phyloP scores from a whole-genome alignment of 1,140 invertebrate species.

The Pristionchus pacificus region DNA sequence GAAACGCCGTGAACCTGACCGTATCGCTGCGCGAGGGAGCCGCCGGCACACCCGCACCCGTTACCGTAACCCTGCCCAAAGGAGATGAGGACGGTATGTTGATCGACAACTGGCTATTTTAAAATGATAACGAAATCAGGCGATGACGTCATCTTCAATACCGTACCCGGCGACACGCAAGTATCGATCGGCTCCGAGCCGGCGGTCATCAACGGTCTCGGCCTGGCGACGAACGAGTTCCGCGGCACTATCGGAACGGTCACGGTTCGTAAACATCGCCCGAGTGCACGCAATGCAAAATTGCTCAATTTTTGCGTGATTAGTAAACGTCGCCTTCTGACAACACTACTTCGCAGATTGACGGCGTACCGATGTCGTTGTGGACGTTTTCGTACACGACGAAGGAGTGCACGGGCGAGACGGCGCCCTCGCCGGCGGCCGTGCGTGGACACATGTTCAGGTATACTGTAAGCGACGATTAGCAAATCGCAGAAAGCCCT shows the following conservation, averaged over 20 bases:
- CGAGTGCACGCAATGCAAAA: not conserved
- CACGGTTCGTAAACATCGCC: slow-evolving; percentile 17
- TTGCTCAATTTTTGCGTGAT: not conserved
- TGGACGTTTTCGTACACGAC: slow-evolving; percentile 45
- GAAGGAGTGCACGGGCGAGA: slow-evolving; percentile 49
- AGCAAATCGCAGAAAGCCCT: slow-evolving; percentile 1
- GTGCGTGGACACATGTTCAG: slow-evolving; percentile 51
- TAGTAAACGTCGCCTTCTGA: not conserved
- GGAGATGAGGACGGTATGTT: slow-evolving; percentile 38
- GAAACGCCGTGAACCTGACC: slow-evolving; percentile 48
- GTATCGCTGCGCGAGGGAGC: slow-evolving; percentile 44
- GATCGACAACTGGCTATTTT: too few relatives aligned
- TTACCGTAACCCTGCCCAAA: slow-evolving; percentile 41
- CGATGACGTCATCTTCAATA: slow-evolving; percentile 51
- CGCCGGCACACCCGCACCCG: slow-evolving; percentile 27
- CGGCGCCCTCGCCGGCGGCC: slow-evolving; percentile 30
- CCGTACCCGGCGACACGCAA: slow-evolving; percentile 48
- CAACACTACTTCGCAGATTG: slow-evolving; percentile 15
- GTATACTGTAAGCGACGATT: slow-evolving; percentile 16
- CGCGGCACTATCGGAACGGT: slow-evolving; percentile 47
- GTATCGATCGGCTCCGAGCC: slow-evolving; percentile 40
- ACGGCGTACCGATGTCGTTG: slow-evolving; percentile 44
- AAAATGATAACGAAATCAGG: too few relatives aligned
- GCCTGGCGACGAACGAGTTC: slow-evolving; percentile 47
- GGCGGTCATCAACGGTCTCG: slow-evolving; percentile 36